Evolutionary conservation across 2,888 invertebrate species (phyloP).

Genomic region (Acanthoscelides obtectus): DNA sequence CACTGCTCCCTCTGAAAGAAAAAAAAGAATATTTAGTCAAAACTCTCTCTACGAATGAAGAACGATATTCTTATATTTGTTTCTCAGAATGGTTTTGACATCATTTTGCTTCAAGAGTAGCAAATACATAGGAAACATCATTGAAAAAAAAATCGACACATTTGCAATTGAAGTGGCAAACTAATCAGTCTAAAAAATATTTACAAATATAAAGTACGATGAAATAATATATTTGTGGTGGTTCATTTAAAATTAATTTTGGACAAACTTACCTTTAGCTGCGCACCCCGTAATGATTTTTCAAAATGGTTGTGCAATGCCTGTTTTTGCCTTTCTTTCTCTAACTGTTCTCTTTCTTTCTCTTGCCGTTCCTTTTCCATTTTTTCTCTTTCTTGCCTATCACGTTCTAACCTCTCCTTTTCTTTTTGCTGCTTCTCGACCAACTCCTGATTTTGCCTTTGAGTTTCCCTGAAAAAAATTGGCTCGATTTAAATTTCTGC

Average conservation of each 20-base stretch:
- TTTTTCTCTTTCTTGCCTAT: slow-evolving; percentile 33
- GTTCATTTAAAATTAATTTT: background rate
- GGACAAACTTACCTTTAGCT: slow-evolving; percentile 61
- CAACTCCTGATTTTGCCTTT: slow-evolving; percentile 60
- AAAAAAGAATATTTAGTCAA: background rate
- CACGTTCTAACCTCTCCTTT: slow-evolving; percentile 47
- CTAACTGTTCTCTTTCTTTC: slow-evolving; percentile 41
- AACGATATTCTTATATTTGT: background rate
- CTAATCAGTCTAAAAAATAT: background rate
- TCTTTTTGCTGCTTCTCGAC: slow-evolving; percentile 52
- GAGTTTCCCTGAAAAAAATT: slow-evolving; percentile 11
- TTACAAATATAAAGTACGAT: background rate
- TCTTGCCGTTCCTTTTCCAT: slow-evolving; percentile 43
- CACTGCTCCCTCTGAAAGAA: slow-evolving; percentile 47
- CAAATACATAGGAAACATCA: slow-evolving; percentile 22
- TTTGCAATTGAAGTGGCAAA: background rate
- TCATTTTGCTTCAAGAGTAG: slow-evolving; percentile 22
- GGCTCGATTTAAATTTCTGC: too few species aligned
- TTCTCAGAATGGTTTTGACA: slow-evolving; percentile 9
- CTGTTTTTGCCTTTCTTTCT: slow-evolving; percentile 60
- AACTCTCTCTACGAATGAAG: background rate
- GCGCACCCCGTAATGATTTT: slow-evolving; percentile 76
- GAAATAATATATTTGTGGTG: background rate
- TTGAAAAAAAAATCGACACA: slow-evolving; percentile 8
- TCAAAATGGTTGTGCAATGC: slow-evolving; percentile 87